A percentile compares a stretch with the other conserved stretches of the same genome.
Evolutionary conservation across 1,140 invertebrate species (phyloP).

Genomic region (Trachelipus rathkii): DNA sequence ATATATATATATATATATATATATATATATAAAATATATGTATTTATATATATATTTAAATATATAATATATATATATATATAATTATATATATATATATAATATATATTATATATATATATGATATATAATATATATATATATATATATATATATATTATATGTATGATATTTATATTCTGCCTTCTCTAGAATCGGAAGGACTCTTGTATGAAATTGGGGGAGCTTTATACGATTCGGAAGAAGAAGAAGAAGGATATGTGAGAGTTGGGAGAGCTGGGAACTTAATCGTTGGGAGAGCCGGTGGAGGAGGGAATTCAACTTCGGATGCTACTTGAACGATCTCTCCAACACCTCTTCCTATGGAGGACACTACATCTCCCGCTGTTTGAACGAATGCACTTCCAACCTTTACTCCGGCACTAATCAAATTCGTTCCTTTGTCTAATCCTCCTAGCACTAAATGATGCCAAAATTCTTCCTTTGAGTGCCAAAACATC

Average conservation of each 20-base stretch:
- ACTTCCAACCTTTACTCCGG: slow-evolving; percentile 33
- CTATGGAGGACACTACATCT: slow-evolving; percentile 30
- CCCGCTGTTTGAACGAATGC: slow-evolving; percentile 35
- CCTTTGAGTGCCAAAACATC: slow-evolving; percentile 39
- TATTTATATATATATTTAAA: no score
- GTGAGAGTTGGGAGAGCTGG: slow-evolving; percentile 26
- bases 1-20: no score
- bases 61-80: no score
- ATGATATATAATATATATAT: no score
- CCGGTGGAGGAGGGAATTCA: slow-evolving; percentile 34
- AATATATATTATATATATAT: no score
- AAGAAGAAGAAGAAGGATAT: neutral
- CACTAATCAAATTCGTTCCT: slow-evolving; percentile 36
- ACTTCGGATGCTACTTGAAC: slow-evolving; percentile 29
- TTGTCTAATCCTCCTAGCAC: slow-evolving; percentile 32
- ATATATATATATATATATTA: no score
- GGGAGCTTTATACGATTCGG: neutral
- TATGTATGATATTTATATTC: no score
- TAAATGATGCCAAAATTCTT: slow-evolving; percentile 34
- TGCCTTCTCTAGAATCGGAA: neutral
- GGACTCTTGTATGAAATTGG: neutral
- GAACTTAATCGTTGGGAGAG: slow-evolving; percentile 23
- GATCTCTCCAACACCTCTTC: slow-evolving; percentile 35
- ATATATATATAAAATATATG: no score
- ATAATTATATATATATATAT: no score